Evolutionary conservation across 2,888 invertebrate genomes (phyloP), one percentile per base, ranked within the genome.

Genomic region (Digitonthophagus gazella): DNA sequence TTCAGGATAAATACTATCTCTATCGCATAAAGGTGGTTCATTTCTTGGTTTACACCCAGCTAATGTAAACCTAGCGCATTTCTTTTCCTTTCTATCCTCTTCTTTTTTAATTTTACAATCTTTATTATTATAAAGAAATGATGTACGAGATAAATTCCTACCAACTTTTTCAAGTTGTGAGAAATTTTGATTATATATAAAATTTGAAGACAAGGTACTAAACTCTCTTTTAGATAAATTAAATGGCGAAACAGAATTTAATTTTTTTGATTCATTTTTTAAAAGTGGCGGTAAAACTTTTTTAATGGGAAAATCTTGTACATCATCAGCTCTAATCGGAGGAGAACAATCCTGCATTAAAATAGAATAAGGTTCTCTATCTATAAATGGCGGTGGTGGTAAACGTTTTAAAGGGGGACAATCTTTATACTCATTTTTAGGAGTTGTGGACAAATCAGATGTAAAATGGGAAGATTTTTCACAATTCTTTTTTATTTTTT

Each of bases 51-150:
- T 68, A 58, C 69, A 68, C 18, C 58, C 44, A 28, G 58, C 16
- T 15, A 66, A 5, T 2, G 16, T 19, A 57, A 67, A 16, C 56
- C 65, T 67, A 6, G 65, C 28, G 58, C 72, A 69, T 55, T 68
- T 66, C 18, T 69, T 67, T n/a, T n/a, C n/a, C 22, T 44, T 57
- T 16, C 16, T 5, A 1, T 57, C n/a, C 11, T 14, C 4, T 14
- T 57, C 57, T 16, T 57, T 57, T 2, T 57, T 57, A 5, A 57
- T 4, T 2, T 57, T 57, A n/a, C 57, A 57, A 3, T 57, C 57
- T 2, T 57, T 57, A 11, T 14, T 44, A 44, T 44, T 3, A 3
- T 44, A 44, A 3, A n/a, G n/a, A n/a, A n/a, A n/a, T n/a, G n/a
- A n/a, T n/a, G n/a, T n/a, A n/a, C n/a, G n/a, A n/a, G n/a, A n/a